Evolutionary conservation across 2,113 vertebrate genomes (phyloP).

Genomic region (Propithecus coquereli): DNA sequence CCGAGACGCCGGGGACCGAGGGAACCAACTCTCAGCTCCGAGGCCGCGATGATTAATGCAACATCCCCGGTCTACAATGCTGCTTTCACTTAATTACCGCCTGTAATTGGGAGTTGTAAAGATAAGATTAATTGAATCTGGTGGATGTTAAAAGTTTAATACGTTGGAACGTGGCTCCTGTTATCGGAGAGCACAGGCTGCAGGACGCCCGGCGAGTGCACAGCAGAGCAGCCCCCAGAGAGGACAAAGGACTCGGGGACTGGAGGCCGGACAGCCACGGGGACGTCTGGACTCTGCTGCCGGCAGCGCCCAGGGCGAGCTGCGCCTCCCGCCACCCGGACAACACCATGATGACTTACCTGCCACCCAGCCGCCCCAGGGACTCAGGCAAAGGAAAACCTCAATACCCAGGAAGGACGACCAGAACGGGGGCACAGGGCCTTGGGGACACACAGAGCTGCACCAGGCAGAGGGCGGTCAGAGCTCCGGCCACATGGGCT

Average conservation of each 20-base stretch:
- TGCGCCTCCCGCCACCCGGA: rapidly evolving
- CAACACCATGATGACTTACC: rapidly evolving
- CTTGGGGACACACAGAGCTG: not conserved
- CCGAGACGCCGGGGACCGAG: constrained; percentile 69
- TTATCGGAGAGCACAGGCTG: constrained; percentile 80
- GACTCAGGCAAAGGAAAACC: not conserved
- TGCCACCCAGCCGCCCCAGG: not conserved
- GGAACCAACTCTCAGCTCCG: constrained; percentile 73
- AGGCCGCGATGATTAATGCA: constrained; percentile 81
- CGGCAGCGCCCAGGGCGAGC: rapidly evolving
- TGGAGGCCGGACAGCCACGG: constrained; percentile 34
- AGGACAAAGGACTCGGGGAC: constrained; percentile 51
- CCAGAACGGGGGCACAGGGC: not conserved
- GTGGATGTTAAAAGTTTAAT: constrained; percentile 84
- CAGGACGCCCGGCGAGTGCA: constrained; percentile 18
- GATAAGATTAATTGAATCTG: constrained; percentile 89
- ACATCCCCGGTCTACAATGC: constrained; percentile 76
- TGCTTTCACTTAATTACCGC: constrained; percentile 85
- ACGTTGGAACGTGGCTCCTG: constrained; percentile 69
- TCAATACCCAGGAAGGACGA: not conserved
- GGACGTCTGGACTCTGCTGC: not conserved
- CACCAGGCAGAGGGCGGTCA: not conserved
- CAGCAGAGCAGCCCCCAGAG: constrained; percentile 48
- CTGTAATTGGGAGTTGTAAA: constrained; percentile 88
- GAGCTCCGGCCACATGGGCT: not conserved